Base-by-base conservation (phyloP, 1,140 invertebrate species). In the Polypedilum vanderplanki region DNA sequence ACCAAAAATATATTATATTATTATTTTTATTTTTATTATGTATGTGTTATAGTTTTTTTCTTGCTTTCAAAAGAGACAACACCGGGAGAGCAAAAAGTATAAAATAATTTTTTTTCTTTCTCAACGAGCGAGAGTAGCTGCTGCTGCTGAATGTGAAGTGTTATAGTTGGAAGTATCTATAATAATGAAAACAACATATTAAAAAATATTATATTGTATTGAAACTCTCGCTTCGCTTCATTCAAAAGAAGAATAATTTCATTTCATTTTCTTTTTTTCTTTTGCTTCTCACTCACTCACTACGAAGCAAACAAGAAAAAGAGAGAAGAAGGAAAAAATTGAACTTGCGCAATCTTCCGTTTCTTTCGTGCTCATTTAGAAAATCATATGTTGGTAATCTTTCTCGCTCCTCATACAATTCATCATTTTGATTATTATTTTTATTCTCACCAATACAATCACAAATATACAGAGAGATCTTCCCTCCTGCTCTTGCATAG, bases 121-220 rank as follows among this genome's bases (percentile, higher is more conserved):
- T 33, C 24, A 33, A 33, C 24, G 17, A 7, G 18, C 65, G 65
- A 20, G 65, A 70, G 65, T 70, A 7, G 18, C n/a, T n/a, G n/a
- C n/a, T n/a, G n/a, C n/a, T n/a, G 24, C 24, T 33, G 5, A 70
- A 70, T 33, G 12, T 57, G 46, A 57, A 57, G 65, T 70, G 65
- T 70, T 70, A 70, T 70, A 70, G 65, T 70, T 70, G 65, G 18
- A 70, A 70, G 65, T 70, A 70, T 70, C 65, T 70, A 70, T 70
- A 70, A 70, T 70, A 70, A 70, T 70, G 65, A 70, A 70, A 70
- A 70, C 65, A 70, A 70, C 17, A 70, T 70, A 70, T 70, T 70
- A 70, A 70, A 70, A 70, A 70, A 70, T 70, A 9, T 18, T 57
- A 18, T 70, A 18, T 70, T 70, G 65, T 70, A 70, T 70, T 70